Conservation (phyloP, 2,797 vertebrate genomes). For the Siniperca scherzeri region DNA sequence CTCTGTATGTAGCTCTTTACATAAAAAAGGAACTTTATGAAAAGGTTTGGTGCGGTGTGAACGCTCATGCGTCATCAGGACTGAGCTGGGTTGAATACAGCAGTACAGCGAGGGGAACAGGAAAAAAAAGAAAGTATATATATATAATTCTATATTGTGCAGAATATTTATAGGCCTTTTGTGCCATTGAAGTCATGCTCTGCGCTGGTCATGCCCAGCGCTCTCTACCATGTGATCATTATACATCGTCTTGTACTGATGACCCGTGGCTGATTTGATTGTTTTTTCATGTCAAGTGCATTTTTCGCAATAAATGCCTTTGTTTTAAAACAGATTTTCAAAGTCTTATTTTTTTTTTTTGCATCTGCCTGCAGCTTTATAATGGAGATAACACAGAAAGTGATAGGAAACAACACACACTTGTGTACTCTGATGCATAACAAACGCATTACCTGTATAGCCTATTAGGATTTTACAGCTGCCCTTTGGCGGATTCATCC, state of each 20-base stretch:
- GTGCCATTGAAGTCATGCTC: conserved; percentile 85
- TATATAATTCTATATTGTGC: conserved; percentile 86
- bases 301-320: conserved; percentile 92
- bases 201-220: conserved; percentile 73
- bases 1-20: conserved; percentile 81
- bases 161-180: conserved; percentile 88
- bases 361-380: conserved; percentile 20
- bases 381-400: not conserved
- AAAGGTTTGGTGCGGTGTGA: conserved; percentile 59
- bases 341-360: not conserved
- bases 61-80: conserved; percentile 58
- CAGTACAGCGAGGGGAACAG: conserved; percentile 56
- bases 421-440: conserved; percentile 40
- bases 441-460: conserved; percentile 61
- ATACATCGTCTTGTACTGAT: conserved; percentile 89
- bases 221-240: conserved; percentile 87
- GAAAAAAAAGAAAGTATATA: conserved; percentile 69
- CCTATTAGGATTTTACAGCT: conserved; percentile 48
- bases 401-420: not conserved
- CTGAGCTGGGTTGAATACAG: conserved; percentile 58
- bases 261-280: conserved; percentile 87
- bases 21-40: conserved; percentile 68
- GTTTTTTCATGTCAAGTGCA: conserved; percentile 89
- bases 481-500: conserved; percentile 50
- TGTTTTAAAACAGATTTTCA: conserved; percentile 78